Percentiles rank a stretch among this genome's conserved stretches.
phyloP scores from a whole-genome alignment of 2,888 invertebrate species.

The Baronia brevicornis region DNA sequence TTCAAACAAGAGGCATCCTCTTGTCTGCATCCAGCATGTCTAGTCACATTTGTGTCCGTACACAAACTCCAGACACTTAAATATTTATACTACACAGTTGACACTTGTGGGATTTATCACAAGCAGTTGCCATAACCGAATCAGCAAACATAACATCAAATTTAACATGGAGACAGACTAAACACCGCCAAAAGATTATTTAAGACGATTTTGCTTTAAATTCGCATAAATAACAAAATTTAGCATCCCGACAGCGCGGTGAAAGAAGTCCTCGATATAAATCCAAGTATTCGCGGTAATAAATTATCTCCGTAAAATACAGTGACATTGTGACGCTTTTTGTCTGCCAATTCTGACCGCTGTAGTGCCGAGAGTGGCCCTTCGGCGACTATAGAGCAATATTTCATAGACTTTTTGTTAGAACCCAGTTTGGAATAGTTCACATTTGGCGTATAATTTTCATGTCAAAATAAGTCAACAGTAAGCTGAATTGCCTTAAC shows the following conservation, averaged over 20 bases:
- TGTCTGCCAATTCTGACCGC: slow-evolving; percentile 14
- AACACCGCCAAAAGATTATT: slow-evolving; percentile 1
- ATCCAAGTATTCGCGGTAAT: slow-evolving; percentile 12
- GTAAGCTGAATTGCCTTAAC: background rate
- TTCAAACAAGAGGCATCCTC: too few species aligned
- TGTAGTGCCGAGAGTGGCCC: slow-evolving; percentile 1
- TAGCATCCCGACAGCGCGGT: slow-evolving; percentile 13
- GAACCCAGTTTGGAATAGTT: slow-evolving; percentile 6
- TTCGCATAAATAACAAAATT: slow-evolving; percentile 19
- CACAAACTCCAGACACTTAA: too few species aligned
- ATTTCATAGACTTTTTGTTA: slow-evolving; percentile 13
- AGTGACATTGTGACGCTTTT: slow-evolving; percentile 20
- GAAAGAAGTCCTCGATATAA: slow-evolving; percentile 10
- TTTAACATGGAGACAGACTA: too few species aligned
- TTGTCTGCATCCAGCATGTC: too few species aligned
- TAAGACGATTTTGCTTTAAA: slow-evolving; percentile 6
- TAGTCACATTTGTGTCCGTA: too few species aligned
- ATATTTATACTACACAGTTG: too few species aligned
- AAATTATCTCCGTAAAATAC: slow-evolving; percentile 20
- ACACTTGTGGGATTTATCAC: too few species aligned
- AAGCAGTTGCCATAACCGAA: too few species aligned
- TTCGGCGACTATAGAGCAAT: slow-evolving; percentile 12
- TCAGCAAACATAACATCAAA: slow-evolving; percentile 12
- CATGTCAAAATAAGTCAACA: slow-evolving; percentile 5
- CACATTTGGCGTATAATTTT: slow-evolving; percentile 10